Base-by-base conservation (phyloP, 2,797 vertebrate genomes). In the Sebastes goodei region DNA sequence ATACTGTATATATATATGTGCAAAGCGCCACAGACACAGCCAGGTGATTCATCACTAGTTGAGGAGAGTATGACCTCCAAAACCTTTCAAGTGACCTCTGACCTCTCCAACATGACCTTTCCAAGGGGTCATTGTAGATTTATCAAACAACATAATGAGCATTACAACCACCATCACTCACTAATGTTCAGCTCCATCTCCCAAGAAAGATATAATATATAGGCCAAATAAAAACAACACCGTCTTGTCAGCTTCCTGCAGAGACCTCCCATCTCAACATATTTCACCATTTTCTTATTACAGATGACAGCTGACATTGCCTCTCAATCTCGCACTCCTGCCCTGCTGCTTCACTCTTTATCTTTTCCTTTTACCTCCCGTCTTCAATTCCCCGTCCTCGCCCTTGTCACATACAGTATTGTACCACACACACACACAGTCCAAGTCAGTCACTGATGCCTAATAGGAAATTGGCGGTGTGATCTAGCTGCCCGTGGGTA, bases 111-210 rank as follows among this genome's bases (percentile, higher is more conserved):
- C 74, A 25, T 81, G 83, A 88, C 91, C 88, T 87, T 72, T 63
- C 76, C 46, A 27, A 72, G 63, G 78, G 82, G 80, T 86, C 79
- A 62, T 5, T 62, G 82, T 69, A 90, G 85, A 93, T 93, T 91
- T 91, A 91, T 93, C 93, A 93, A 93, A 89, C 84, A 84, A 75
- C 87, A 88, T 92, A 92, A 94, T 89, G 86, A 92, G 86, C 68
- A 85, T 89, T 89, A 86, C 86, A 88, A 35, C 76, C 66, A 38
- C 74, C 78, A 89, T 92, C 86, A 53, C 70, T 92, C 89, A 80
- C 74, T 60, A 77, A 77, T 69, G 78, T 78, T 70, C 71, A 71
- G 25, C 23, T 81, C 70, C 60, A 65, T 62, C 74, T 81, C 71
- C 6, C 30, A 30, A 56, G 81, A 62, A 75, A 79, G 69, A 38